A percentile compares a stretch with the other conserved stretches of the same genome.
Conservation (phyloP, 2,113 vertebrate genomes). For the Oncorhynchus clarkii region DNA sequence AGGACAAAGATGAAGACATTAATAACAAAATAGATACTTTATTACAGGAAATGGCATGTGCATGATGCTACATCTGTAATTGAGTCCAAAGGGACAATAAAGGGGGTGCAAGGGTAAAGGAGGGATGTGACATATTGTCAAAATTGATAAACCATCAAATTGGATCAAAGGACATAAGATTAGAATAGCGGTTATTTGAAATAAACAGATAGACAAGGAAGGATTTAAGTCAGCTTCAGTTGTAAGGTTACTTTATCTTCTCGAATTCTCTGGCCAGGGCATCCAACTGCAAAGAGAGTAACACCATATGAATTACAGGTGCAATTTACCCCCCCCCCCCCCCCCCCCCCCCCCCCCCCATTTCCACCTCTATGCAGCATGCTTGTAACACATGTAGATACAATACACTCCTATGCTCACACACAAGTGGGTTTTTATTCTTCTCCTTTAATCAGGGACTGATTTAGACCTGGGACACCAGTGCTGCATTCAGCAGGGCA, state of each 20-base stretch:
- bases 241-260: conserved; percentile 72
- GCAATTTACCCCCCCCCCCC: too few species aligned
- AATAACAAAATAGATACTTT: conserved; percentile 75
- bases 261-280: conserved; percentile 75
- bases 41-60: conserved; percentile 52
- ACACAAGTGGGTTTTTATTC: too few species aligned
- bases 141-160: conserved; percentile 4
- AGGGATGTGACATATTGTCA: conserved; percentile 4
- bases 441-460: too few species aligned
- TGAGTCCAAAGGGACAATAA: conserved; percentile 1
- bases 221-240: too few species aligned
- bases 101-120: too few species aligned
- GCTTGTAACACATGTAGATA: too few species aligned
- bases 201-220: background rate
- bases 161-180: background rate
- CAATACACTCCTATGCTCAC: too few species aligned
- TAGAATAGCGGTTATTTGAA: background rate
- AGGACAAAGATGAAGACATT: conserved; percentile 10
- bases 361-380: too few species aligned
- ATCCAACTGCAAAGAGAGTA: conserved; percentile 65
- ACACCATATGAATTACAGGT: background rate
- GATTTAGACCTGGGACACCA: too few species aligned
- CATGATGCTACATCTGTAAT: conserved; percentile 22
- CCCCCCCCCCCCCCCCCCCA: too few species aligned
- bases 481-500: too few species aligned